Evolutionary conservation across 2,797 vertebrate genomes (phyloP).

Genomic region (Falco peregrinus): DNA sequence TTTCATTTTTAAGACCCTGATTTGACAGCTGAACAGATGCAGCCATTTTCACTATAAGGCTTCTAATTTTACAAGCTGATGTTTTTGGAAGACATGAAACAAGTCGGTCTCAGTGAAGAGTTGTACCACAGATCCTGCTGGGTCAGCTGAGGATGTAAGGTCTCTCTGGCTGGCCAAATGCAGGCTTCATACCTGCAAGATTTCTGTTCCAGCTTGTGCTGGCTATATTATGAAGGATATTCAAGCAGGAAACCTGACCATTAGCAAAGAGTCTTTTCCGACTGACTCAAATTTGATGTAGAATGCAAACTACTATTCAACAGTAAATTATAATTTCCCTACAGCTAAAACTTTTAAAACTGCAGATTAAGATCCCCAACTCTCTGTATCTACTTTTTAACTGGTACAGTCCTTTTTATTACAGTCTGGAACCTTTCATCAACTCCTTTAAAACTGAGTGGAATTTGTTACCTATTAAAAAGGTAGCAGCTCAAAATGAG

Average conservation of each 20-base stretch:
- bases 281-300: not conserved
- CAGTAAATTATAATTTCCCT: not conserved
- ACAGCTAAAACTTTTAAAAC: not conserved
- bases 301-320: not conserved
- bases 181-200: not conserved
- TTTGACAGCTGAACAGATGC: not conserved
- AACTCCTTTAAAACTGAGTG: not conserved
- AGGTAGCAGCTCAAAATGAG: not conserved
- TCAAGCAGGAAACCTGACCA: not conserved
- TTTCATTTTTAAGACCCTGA: not conserved
- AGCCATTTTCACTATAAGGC: not conserved
- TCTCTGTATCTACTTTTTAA: not conserved
- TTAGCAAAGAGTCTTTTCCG: not conserved
- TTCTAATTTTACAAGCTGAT: not conserved
- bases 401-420: not conserved
- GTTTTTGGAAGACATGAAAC: not conserved
- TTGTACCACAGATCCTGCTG: not conserved
- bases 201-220: not conserved
- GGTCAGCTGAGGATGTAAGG: not conserved
- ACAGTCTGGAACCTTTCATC: not conserved
- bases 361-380: not conserved
- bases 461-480: not conserved
- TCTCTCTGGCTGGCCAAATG: not conserved
- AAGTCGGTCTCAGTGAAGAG: not conserved
- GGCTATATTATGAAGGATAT: not conserved